Conservation (phyloP, 2,797 vertebrate species). For the Sebastes baramenuke region DNA sequence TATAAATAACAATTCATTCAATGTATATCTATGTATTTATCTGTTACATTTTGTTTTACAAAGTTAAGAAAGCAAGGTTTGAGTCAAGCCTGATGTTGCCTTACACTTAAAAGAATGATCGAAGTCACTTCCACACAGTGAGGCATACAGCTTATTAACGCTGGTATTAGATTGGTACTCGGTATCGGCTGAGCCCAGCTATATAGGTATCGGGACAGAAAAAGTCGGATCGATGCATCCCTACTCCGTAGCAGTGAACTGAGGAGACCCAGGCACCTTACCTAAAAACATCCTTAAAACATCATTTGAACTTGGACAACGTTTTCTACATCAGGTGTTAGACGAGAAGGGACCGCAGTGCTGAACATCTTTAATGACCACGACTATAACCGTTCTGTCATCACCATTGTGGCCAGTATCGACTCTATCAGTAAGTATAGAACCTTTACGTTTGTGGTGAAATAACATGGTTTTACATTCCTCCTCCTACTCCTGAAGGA, state of each 20-base stretch:
- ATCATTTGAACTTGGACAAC: neutral
- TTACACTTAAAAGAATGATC: too few relatives aligned
- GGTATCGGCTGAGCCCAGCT: too few relatives aligned
- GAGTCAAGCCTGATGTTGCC: too few relatives aligned
- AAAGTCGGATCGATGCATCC: too few relatives aligned
- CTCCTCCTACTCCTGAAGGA: neutral
- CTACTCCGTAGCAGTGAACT: neutral
- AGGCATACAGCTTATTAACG: too few relatives aligned
- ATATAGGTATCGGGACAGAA: too few relatives aligned
- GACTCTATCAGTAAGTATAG: constrained; percentile 77
- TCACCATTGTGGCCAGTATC: constrained; percentile 80
- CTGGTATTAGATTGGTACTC: too few relatives aligned
- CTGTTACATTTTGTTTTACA: too few relatives aligned
- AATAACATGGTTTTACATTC: neutral
- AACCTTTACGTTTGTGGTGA: neutral
- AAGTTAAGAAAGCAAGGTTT: too few relatives aligned
- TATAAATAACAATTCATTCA: too few relatives aligned
- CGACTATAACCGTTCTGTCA: constrained; percentile 85
- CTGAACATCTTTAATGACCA: constrained; percentile 86
- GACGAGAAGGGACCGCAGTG: constrained; percentile 72
- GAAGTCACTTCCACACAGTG: too few relatives aligned
- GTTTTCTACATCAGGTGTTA: constrained; percentile 58
- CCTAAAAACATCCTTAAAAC: neutral
- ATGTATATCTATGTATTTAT: too few relatives aligned
- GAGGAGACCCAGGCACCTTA: neutral